Conservation (phyloP, 1,140 invertebrate species). For the Armadillidium nasatum region DNA sequence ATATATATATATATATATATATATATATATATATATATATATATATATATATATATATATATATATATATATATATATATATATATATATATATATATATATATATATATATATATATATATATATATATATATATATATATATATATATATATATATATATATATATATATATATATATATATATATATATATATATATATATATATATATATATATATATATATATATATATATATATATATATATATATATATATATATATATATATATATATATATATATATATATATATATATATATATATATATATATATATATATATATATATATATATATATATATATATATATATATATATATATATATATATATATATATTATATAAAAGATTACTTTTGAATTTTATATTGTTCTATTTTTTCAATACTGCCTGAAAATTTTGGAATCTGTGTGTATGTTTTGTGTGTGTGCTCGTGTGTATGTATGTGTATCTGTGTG, state of each 20-base stretch:
- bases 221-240: constrained; percentile 17
- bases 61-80: constrained; percentile 14
- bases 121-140: constrained; percentile 16
- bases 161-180: constrained; percentile 19
- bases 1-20: constrained; percentile 22
- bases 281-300: constrained; percentile 19
- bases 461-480: too few relatives aligned
- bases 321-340: constrained; percentile 5
- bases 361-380: constrained; percentile 7
- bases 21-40: constrained; percentile 21
- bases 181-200: constrained; percentile 19
- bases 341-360: constrained; percentile 8
- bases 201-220: constrained; percentile 20
- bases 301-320: constrained; percentile 17
- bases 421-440: too few relatives aligned
- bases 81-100: not conserved
- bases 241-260: constrained; percentile 9
- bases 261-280: constrained; percentile 19
- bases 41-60: constrained; percentile 18
- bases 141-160: constrained; percentile 19
- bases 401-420: not conserved
- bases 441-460: too few relatives aligned
- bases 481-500: too few relatives aligned
- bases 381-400: not conserved
- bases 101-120: too few relatives aligned